Conservation (phyloP, 53 echinoderm and acorn worm species). For the Henricia sp. region DNA sequence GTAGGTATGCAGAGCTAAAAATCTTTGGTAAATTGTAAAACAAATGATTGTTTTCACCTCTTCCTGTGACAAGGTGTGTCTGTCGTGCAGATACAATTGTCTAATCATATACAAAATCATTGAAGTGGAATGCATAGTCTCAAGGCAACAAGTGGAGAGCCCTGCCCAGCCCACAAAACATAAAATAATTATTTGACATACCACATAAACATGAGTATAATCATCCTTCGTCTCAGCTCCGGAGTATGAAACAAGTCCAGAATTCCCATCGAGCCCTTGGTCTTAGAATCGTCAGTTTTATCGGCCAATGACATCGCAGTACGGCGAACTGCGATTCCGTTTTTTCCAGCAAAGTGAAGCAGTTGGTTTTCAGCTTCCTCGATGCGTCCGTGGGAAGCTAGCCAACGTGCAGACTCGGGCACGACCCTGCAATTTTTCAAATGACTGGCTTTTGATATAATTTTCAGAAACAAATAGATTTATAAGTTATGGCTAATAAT, state of each 20-base stretch:
- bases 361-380: conserved; percentile 81
- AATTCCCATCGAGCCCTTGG: conserved; percentile 56
- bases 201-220: conserved; percentile 79
- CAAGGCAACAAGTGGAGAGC: too few relatives aligned
- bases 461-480: background rate
- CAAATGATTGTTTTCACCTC: too few relatives aligned
- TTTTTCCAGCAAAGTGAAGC: conserved; percentile 60
- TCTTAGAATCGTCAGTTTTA: background rate
- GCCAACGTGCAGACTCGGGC: conserved; percentile 92
- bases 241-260: conserved; percentile 82
- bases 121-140: too few relatives aligned
- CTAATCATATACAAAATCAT: too few relatives aligned
- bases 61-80: too few relatives aligned
- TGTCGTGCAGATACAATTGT: too few relatives aligned
- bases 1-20: too few relatives aligned
- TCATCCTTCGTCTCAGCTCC: conserved; percentile 71
- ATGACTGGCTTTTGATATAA: background rate
- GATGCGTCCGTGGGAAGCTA: conserved; percentile 71
- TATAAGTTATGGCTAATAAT: background rate
- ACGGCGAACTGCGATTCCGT: conserved; percentile 63
- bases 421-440: conserved; percentile 56
- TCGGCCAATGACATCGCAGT: conserved; percentile 62
- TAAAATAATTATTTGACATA: conserved; percentile 52
- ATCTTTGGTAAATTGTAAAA: too few relatives aligned
- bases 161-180: too few relatives aligned